These are phyloP conservation scores for Forbesichthys agassizii DNA, from an alignment of 2,113 vertebrate genomes.

Conservation along the genomic window DNA sequence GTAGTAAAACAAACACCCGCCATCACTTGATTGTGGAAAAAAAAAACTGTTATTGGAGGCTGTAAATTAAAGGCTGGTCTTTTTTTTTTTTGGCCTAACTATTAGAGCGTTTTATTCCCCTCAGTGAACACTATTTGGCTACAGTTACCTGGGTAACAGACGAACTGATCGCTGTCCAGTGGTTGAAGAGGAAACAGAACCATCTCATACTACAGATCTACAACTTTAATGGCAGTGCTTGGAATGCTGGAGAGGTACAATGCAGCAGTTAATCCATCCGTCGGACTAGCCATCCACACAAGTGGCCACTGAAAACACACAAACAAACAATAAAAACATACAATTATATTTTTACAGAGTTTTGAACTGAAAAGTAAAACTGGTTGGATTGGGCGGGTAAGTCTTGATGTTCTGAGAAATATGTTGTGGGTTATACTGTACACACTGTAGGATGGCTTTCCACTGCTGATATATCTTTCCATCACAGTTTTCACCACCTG, in stretches of 20 bases:
- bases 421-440: too few species aligned
- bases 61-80: too few species aligned
- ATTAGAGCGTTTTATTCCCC: slow-evolving; percentile 24
- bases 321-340: too few species aligned
- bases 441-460: not conserved
- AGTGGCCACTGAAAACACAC: too few species aligned
- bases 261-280: too few species aligned
- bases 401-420: slow-evolving; percentile 44
- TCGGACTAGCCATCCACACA: not conserved
- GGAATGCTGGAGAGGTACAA: slow-evolving; percentile 55
- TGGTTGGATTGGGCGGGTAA: slow-evolving; percentile 94
- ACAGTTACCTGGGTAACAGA: slow-evolving; percentile 90
- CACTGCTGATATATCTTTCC: not conserved
- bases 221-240: slow-evolving; percentile 55
- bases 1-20: too few species aligned
- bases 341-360: slow-evolving; percentile 46
- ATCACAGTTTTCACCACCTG: slow-evolving; percentile 86
- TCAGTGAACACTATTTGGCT: slow-evolving; percentile 90
- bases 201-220: slow-evolving; percentile 85
- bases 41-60: too few species aligned
- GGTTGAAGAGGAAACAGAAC: slow-evolving; percentile 88
- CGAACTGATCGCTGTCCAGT: slow-evolving; percentile 85
- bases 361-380: slow-evolving; percentile 78
- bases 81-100: not conserved
- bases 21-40: too few species aligned